A percentile compares a stretch with the other conserved stretches of the same genome.
phyloP scores from a whole-genome alignment of 2,888 invertebrate genomes.

The Rhagium mordax region DNA sequence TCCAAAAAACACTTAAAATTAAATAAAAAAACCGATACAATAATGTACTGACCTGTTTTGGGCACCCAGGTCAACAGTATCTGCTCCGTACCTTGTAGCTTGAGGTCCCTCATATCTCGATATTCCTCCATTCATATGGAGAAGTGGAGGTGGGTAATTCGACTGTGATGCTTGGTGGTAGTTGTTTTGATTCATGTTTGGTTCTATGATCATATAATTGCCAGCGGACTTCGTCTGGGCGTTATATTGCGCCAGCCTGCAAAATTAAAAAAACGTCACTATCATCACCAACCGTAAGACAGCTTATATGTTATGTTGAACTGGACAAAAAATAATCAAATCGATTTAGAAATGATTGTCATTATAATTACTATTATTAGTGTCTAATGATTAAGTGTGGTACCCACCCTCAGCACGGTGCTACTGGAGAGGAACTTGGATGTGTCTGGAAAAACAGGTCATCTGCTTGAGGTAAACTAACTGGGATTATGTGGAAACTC shows the following conservation, averaged over 20 bases:
- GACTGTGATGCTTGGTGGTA: conserved; percentile 68
- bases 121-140: conserved; percentile 69
- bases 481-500: too few species aligned
- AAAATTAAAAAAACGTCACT: conserved; percentile 28
- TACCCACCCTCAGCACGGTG: too few species aligned
- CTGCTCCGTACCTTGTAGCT: conserved; percentile 39
- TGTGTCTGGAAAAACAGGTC: too few species aligned
- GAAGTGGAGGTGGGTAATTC: conserved; percentile 74
- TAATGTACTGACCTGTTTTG: conserved; percentile 27
- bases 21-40: not conserved
- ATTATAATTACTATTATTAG: too few species aligned
- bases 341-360: too few species aligned
- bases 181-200: conserved; percentile 63
- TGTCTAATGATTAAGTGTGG: too few species aligned
- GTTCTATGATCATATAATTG: conserved; percentile 70
- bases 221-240: conserved; percentile 54
- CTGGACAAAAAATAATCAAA: too few species aligned
- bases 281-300: not conserved
- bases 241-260: conserved; percentile 53
- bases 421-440: too few species aligned
- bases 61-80: conserved; percentile 41
- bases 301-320: too few species aligned
- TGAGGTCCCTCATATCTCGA: conserved; percentile 59
- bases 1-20: not conserved
- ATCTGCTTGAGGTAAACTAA: too few species aligned